A percentile compares a stretch with the other conserved stretches of the same genome.
phyloP scores from a whole-genome alignment of 2,113 vertebrate species.

The Dermatemys mawii region DNA sequence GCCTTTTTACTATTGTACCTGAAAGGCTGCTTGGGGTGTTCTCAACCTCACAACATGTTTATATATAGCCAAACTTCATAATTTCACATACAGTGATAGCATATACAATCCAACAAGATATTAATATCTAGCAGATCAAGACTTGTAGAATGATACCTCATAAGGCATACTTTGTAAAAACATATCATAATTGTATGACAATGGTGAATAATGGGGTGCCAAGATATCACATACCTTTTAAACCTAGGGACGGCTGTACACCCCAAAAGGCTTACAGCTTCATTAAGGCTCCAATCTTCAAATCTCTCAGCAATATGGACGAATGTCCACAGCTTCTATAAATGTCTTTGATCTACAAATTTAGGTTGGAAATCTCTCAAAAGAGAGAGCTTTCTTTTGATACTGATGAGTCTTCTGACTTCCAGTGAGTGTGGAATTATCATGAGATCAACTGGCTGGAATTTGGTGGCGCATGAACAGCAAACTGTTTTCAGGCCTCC shows the following conservation, averaged over 20 bases:
- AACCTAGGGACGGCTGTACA: not conserved
- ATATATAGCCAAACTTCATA: too few species aligned
- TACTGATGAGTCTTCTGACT: not conserved
- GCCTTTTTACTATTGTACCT: too few species aligned
- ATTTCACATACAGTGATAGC: too few species aligned
- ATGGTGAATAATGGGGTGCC: too few species aligned
- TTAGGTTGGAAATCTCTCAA: not conserved
- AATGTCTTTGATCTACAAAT: not conserved
- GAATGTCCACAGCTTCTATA: not conserved
- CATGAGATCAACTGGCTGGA: not conserved
- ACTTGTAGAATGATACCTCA: too few species aligned
- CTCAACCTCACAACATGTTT: too few species aligned
- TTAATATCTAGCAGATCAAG: too few species aligned
- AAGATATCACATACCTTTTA: rapidly evolving
- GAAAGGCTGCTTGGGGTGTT: too few species aligned
- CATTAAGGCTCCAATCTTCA: not conserved
- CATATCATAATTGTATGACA: too few species aligned
- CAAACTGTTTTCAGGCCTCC: not conserved
- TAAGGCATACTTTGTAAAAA: too few species aligned
- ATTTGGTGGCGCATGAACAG: not conserved
- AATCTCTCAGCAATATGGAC: not conserved
- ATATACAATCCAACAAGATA: too few species aligned
- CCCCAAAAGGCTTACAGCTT: not conserved
- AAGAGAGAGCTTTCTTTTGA: not conserved
- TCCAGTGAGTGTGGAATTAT: not conserved